Percentiles rank a stretch among this genome's conserved stretches.
phyloP scores from a whole-genome alignment of 2,113 vertebrate genomes.

The Rhegmatorhina hoffmannsi region DNA sequence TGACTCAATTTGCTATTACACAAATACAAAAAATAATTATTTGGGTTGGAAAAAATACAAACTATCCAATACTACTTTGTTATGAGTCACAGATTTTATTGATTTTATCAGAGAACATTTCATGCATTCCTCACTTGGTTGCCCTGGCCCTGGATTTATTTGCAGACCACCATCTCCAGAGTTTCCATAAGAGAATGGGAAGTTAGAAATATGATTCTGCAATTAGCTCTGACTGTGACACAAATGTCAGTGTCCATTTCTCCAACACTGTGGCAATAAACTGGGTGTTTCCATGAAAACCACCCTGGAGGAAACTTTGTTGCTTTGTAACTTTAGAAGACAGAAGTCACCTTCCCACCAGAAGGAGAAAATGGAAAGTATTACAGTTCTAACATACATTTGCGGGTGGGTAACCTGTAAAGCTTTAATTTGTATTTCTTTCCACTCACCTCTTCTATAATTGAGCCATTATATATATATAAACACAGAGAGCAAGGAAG shows the following conservation, averaged over 20 bases:
- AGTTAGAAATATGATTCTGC: neutral
- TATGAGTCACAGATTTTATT: neutral
- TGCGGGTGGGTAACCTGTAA: neutral
- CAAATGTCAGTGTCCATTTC: neutral
- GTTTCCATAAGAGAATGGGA: neutral
- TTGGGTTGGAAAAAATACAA: neutral
- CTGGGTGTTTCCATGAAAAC: neutral
- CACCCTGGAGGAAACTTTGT: neutral
- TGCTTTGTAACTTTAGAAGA: neutral
- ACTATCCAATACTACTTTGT: neutral
- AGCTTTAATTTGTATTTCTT: neutral
- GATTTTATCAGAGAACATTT: neutral
- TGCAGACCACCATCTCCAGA: neutral
- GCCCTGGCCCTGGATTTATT: neutral
- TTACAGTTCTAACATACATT: neutral
- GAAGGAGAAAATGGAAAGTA: neutral
- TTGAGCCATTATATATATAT: neutral
- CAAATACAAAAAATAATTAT: neutral
- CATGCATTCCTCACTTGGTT: neutral
- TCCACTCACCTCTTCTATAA: neutral
- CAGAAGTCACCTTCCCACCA: neutral
- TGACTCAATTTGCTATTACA: neutral
- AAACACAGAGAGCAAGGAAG: neutral
- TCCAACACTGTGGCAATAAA: neutral
- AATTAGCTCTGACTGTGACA: neutral